Evolutionary conservation across 2,888 invertebrate genomes (phyloP), one percentile per base, ranked within the genome.

Genomic region (Thumatha senex): DNA sequence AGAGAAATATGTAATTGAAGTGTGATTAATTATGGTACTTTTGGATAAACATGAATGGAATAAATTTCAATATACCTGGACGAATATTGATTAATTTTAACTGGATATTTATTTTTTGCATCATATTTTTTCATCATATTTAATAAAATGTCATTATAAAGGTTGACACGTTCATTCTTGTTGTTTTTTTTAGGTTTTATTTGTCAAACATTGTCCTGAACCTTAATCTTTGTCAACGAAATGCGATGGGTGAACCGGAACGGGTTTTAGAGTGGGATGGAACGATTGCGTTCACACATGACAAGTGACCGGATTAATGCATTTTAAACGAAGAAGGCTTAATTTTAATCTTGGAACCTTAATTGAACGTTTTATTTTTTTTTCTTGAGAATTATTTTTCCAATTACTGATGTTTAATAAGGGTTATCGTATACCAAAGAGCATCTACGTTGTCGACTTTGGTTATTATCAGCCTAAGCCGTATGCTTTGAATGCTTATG

Each of bases 251-350:
- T 55, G 63, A 61, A 73, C 70, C 72, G 76, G 80, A 89, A 89
- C 89, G 78, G 78, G 90, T 89, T 89, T 89, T 82, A 82, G 85
- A 88, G 74, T 67, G 80, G 75, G 87, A 88, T 67, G 67, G 66
- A 71, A 59, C 62, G 61, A 74, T 61, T 76, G 82, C 82, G 81
- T 78, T 69, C 64, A 82, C 78, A 81, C 86, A 80, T 86, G 88
- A 86, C 90, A 89, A 87, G 89, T 89, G 88, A 85, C 86, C 84
- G 87, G 89, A 89, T 90, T 90, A 90, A 90, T 89, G 89, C 85
- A 88, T 89, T 89, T 90, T 89, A 89, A 91, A 89, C 84, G 87
- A 84, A 85, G 88, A 90, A 86, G 87, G 90, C 90, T 90, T 88
- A 89, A 90, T 91, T 89, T 83, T 83, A 84, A 82, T 83, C 76